Base-by-base conservation (phyloP, 2,888 invertebrate species). In the Caenorhabditis afra region DNA sequence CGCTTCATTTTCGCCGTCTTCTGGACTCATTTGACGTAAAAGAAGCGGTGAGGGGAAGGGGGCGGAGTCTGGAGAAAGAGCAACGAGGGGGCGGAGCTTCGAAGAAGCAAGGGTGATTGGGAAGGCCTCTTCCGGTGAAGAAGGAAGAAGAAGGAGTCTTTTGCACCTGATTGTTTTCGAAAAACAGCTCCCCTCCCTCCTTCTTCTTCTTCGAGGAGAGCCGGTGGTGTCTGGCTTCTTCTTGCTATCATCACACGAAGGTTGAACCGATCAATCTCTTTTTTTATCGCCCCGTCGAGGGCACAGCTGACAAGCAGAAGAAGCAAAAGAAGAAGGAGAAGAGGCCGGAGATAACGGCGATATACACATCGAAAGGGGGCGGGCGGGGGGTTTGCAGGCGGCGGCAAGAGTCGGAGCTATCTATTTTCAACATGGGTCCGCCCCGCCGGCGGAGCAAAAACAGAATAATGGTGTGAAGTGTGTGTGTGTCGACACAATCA, bases 401-500 rank as follows among this genome's bases (percentile, higher is more conserved):
- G n/a, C 20, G 18, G 44, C n/a, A n/a, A n/a, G n/a, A n/a, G n/a
- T n/a, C n/a, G n/a, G n/a, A n/a, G 53, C n/a, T 37, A 58, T 67
- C 67, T 68, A 59, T 68, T 68, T 68, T 59, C 67, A 58, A 68
- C 67, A 70, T 52, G 55, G 39, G 14, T 8, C 41, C 16, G 45
- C 5, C 23, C 35, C n/a, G 44, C 53, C 39, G 35, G 47, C 50
- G n/a, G 45, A 5, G 23, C 55, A 52, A 55, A 61, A 62, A 62
- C 47, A 62, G 52, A 68, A 49, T 49, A 49, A 67, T 35, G 49
- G 61, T 49, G 44, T 41, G 49, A 62, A 62, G 62, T 62, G n/a
- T n/a, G n/a, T n/a, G n/a, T n/a, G n/a, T n/a, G 62, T 57, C 57
- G 57, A 71, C 71, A 57, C 74, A 74, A 74, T 74, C 74, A 74